Conservation (phyloP, 2,888 invertebrate species). For the Drosophila prolongata region DNA sequence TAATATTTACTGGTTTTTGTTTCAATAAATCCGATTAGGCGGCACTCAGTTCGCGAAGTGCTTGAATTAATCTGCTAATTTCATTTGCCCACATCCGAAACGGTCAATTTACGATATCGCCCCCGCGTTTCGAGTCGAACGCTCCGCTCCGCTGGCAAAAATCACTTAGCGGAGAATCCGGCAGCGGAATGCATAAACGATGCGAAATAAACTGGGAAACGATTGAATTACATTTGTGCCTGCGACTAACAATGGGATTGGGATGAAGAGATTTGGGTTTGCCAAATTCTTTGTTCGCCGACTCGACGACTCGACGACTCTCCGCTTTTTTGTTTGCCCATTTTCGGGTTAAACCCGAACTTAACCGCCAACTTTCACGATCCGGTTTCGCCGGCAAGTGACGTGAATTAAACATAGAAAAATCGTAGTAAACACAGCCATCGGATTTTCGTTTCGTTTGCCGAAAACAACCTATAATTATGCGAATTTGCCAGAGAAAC, state of each 20-base stretch:
- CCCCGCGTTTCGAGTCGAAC: slow-evolving; percentile 20
- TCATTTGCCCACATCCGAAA: slow-evolving; percentile 27
- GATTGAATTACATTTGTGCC: slow-evolving; percentile 57
- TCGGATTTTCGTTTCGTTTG: slow-evolving; percentile 9
- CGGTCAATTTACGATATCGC: slow-evolving; percentile 26
- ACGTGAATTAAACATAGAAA: slow-evolving; percentile 65
- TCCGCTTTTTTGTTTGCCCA: slow-evolving; percentile 22
- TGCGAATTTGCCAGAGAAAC: slow-evolving; percentile 45
- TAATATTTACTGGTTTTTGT: background rate
- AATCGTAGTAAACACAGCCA: slow-evolving; percentile 24
- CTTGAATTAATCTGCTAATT: slow-evolving; percentile 41
- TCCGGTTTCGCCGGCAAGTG: slow-evolving; percentile 57
- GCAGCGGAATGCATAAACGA: slow-evolving; percentile 35
- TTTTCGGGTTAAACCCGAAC: slow-evolving; percentile 66
- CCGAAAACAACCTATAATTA: slow-evolving; percentile 45
- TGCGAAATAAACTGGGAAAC: slow-evolving; percentile 65
- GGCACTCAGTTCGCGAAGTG: slow-evolving; percentile 10
- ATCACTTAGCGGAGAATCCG: slow-evolving; percentile 62
- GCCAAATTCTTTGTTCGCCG: slow-evolving; percentile 61
- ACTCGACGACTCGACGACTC: slow-evolving; percentile 7
- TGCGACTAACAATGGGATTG: slow-evolving; percentile 41
- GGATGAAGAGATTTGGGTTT: slow-evolving; percentile 52
- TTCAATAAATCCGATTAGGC: slow-evolving; percentile 1
- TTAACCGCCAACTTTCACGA: slow-evolving; percentile 71
- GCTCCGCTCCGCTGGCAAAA: slow-evolving; percentile 65